Evolutionary conservation across 2,888 invertebrate genomes (phyloP), one percentile per base, ranked within the genome.

Genomic region (Agriopis marginaria): DNA sequence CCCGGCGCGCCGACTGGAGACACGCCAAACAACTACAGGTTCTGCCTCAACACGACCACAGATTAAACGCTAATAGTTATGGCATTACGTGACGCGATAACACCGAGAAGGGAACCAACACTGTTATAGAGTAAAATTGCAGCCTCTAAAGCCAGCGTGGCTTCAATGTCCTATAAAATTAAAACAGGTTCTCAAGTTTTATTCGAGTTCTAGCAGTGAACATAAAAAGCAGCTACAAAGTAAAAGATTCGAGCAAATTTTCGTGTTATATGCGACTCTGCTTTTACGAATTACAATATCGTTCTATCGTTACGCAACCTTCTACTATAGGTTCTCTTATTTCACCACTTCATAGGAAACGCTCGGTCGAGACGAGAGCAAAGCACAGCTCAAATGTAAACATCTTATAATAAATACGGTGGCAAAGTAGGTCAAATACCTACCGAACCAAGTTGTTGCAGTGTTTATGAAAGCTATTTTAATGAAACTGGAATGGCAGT

Each of bases 1-100:
- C 82, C 85, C 83, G 82, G 62, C 62, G 62, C 61, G 50, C 11
- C 75, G 44, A 44, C 55, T 44, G 42, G 78, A 80, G 78, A 82
- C 82, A 84, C 79, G 83, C 80, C 83, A 83, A 81, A 83, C 83
- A 80, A 83, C 83, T 83, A 82, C 84, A 83, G 74, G 76, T 74
- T 76, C 71, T 73, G 68, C 51, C 67, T 73, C 71, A 69, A 72
- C 70, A 75, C 64, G 73, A 69, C 71, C 72, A 73, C 70, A 72
- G 72, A 73, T 68, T 72, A 71, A 66, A 72, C 63, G 63, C 72
- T 73, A 74, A 74, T 72, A 74, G 72, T 74, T 76, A 73, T 70
- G 65, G 70, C 68, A 74, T 58, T 70, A 59, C 66, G 59, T 69
- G 73, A 68, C 66, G 67, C 68, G 70, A 73, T 72, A 70, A 72